phyloP scores from a whole-genome alignment of 2,113 vertebrate genomes.

The Caloenas nicobarica region DNA sequence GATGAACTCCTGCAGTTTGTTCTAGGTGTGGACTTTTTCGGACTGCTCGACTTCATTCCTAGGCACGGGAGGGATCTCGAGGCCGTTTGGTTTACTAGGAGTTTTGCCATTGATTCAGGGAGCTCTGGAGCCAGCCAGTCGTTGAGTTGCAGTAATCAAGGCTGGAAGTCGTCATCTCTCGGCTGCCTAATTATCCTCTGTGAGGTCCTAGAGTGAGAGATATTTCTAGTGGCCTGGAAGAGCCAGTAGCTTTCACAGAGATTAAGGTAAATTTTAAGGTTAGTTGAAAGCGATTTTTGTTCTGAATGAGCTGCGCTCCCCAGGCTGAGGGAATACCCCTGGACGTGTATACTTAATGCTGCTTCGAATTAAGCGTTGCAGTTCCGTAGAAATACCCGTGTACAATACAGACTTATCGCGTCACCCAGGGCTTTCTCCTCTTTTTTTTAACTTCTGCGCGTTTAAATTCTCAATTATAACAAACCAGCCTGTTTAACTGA shows the following conservation, averaged over 20 bases:
- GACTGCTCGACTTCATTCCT: constrained; percentile 33
- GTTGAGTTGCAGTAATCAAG: constrained; percentile 49
- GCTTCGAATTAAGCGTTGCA: constrained; percentile 13
- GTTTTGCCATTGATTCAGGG: constrained; percentile 55
- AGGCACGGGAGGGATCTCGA: constrained; percentile 29
- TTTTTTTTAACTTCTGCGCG: constrained; percentile 5
- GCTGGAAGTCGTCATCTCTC: constrained; percentile 45
- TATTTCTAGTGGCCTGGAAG: constrained; percentile 63
- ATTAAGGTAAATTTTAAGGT: constrained; percentile 63
- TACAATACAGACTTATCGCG: background rate
- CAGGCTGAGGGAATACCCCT: background rate
- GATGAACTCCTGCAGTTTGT: constrained; percentile 45
- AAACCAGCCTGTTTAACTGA: constrained; percentile 41
- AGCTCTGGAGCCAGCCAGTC: constrained; percentile 59
- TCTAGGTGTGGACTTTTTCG: constrained; percentile 37
- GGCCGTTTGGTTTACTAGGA: background rate
- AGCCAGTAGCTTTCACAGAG: constrained; percentile 66
- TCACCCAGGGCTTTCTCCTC: constrained; percentile 36
- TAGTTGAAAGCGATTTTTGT: constrained; percentile 49
- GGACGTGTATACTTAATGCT: background rate
- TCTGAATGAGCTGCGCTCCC: constrained; percentile 1
- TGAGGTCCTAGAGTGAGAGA: constrained; percentile 52
- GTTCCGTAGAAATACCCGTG: background rate
- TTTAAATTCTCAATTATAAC: constrained; percentile 58
- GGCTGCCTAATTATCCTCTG: constrained; percentile 27